Evolutionary conservation across 2,797 vertebrate genomes (phyloP), one percentile per base, ranked within the genome.

Genomic region (Neosilurus mollespiculum): DNA sequence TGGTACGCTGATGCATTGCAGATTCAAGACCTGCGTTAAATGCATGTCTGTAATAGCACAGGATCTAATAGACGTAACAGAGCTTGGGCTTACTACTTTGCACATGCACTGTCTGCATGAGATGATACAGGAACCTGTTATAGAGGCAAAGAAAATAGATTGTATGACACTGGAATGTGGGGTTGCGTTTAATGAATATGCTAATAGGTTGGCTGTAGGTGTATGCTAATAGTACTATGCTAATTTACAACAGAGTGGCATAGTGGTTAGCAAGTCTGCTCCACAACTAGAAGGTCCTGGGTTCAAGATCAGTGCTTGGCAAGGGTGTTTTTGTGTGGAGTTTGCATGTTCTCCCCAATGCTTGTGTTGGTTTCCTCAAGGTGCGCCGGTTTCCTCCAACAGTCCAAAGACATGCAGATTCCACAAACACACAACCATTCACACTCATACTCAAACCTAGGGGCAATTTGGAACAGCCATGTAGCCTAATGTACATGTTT

Each of bases 71-170:
- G 59, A 67, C 22, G 43, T 65, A 80, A 78, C 43, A 43, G 49
- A 54, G 51, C 0, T 66, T 75, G 61, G 37, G 71, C 24, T 54
- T 62, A 66, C 66, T 71, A 37, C 64, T 84, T 64, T 49, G 43
- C 82, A 30, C n/a, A 59, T 78, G 89, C 84, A 70, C 70, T 83
- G 83, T 85, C 51, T 85, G 73, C 82, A 86, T 88, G 79, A 51
- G 67, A 79, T 71, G 34, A 64, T 24, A 49, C 70, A 75, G 81
- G 61, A 62, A 67, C 82, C 76, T 56, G 73, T 78, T 62, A 84
- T 71, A 81, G 69, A 69, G 22, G 54, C 43, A 37, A 30, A 9
- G 78, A 80, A 70, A 54, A 80, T 49, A 43, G 75, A 84, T 67
- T 62, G 66, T 64, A 37, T 71, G 10, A 22, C 34, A 43, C 37